Evolutionary conservation across 1,140 invertebrate species (phyloP), one percentile per base, ranked within the genome.

Genomic region (Maniola jurtina): DNA sequence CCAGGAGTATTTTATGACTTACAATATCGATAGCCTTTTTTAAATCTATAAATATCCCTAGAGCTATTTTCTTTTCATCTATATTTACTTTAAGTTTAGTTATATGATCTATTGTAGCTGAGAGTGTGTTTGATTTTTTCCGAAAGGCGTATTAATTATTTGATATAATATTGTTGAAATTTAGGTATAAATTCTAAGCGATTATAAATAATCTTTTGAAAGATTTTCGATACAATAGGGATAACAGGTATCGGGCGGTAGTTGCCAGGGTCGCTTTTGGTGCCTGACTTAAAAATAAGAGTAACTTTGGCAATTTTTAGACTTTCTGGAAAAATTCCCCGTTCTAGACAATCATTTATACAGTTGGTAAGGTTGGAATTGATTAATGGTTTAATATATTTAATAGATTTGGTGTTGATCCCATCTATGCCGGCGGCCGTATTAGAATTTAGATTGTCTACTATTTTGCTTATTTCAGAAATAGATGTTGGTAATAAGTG

Each of bases 251-350:
- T 47, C 0, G 58, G 58, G 1, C 58, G 38, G 14, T 60, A 60
- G 42, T 60, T 60, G 11, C 58, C 16, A 25, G 58, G 58, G 15
- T 60, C 58, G 9, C 15, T 3, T 47, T 47, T 60, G 7, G 2
- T 6, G 4, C 66, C 66, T 10, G 66, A 72, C 64, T 75, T 75
- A 64, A 55, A 68, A 13, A 75, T 72, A 5, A 70, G 70, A 6
- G 63, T 75, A 3, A 77, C 72, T 71, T 72, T 75, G 6, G 68
- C 75, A 14, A 72, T 52, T 63, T 75, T 77, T 9, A 77, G 47
- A 11, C 34, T 63, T 0, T 72, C 68, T 1, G 75, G 72, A 35
- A 77, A 77, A 5, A 33, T 48, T 1, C 72, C 72, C 10, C 35
- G 0, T 52, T 60, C 47, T 9, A 77, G 14, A 48, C 69, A 70